Evolutionary conservation across 2,797 vertebrate genomes (phyloP).

Genomic region (Takifugu rubripes): DNA sequence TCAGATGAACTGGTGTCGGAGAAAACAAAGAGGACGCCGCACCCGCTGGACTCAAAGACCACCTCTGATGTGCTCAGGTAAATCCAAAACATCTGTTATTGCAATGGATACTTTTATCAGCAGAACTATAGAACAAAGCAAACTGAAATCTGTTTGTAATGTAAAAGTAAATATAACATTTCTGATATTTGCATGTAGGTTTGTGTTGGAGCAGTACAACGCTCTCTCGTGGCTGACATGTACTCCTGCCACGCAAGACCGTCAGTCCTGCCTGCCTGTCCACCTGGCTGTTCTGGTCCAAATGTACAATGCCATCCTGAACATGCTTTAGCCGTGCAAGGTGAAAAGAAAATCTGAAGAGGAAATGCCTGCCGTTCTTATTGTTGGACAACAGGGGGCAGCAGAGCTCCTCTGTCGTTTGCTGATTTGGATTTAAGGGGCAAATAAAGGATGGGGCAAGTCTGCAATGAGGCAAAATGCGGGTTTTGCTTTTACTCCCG

Average conservation of each 20-base stretch:
- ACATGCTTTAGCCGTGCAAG: conserved; percentile 79
- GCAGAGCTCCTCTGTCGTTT: conserved; percentile 51
- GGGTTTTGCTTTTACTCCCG: no score
- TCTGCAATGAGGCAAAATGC: conserved; percentile 10
- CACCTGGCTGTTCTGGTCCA: conserved; percentile 95
- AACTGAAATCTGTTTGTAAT: background rate
- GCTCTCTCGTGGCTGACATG: conserved; percentile 98
- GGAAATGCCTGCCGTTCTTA: conserved; percentile 46
- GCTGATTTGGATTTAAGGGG: conserved; percentile 26
- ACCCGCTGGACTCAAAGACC: conserved; percentile 97
- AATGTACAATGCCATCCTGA: conserved; percentile 98
- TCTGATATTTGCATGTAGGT: conserved; percentile 74
- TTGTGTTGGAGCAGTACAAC: conserved; percentile 98
- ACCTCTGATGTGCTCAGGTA: conserved; percentile 98
- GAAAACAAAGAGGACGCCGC: conserved; percentile 89
- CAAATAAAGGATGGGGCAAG: conserved; percentile 26
- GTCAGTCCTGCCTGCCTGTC: conserved; percentile 96
- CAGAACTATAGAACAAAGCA: background rate
- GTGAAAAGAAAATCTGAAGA: conserved; percentile 19
- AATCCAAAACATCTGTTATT: conserved; percentile 19
- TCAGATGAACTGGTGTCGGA: conserved; percentile 88
- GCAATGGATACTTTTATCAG: background rate
- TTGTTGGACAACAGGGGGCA: conserved; percentile 60
- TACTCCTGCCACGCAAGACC: conserved; percentile 93
- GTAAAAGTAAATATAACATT: background rate